phyloP scores from a whole-genome alignment of 2,797 vertebrate genomes.

The Chelmon rostratus region DNA sequence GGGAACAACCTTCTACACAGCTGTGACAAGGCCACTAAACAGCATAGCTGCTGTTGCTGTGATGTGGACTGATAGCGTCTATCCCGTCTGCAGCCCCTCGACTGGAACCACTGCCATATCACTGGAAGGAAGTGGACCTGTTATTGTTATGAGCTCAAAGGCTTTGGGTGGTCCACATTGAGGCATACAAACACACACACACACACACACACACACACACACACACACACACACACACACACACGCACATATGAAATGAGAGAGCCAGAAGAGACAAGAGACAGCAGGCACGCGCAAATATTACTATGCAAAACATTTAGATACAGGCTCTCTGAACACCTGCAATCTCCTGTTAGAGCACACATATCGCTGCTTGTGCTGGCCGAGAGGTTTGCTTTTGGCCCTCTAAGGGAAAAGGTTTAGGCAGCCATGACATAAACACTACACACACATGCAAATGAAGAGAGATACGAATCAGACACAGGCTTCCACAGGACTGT shows the following conservation, averaged over 20 bases:
- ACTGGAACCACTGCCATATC: conserved; percentile 71
- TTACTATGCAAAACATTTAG: conserved; percentile 36
- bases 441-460: conserved; percentile 13
- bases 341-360: conserved; percentile 43
- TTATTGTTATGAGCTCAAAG: conserved; percentile 82
- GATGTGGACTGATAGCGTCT: conserved; percentile 69
- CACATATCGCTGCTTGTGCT: conserved; percentile 13
- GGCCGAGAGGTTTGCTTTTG: background rate
- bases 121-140: conserved; percentile 77
- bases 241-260: conserved; percentile 1
- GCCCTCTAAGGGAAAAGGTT: too few relatives aligned
- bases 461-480: conserved; percentile 27
- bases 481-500: background rate
- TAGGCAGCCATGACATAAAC: too few relatives aligned
- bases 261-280: conserved; percentile 23
- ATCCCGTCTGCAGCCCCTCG: conserved; percentile 53
- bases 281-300: conserved; percentile 47
- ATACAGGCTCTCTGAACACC: conserved; percentile 50
- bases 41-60: conserved; percentile 59
- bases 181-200: conserved; percentile 27
- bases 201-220: conserved; percentile 40
- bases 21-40: conserved; percentile 74
- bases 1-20: conserved; percentile 45
- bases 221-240: conserved; percentile 3
- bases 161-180: conserved; percentile 83